Evolutionary conservation across 2,797 vertebrate species (phyloP), one percentile per base, ranked within the genome.

Genomic region (Epinephelus malabaricus): DNA sequence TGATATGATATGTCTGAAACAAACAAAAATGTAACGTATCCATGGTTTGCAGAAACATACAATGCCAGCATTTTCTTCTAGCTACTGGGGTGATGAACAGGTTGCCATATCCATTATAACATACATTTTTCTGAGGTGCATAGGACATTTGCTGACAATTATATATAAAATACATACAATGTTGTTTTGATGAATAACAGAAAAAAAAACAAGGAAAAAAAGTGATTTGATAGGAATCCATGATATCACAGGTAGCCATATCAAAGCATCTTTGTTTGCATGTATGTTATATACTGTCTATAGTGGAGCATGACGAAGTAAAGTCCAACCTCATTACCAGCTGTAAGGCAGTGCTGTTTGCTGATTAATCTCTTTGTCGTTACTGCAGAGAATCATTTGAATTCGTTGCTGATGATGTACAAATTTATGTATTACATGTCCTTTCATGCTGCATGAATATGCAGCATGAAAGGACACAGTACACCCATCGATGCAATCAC

Each of bases 301-400:
- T 11, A 79, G 77, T 61, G 63, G 30, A 70, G 54, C 75, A 34
- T 66, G 27, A 56, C 50, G 6, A 25, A 45, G 18, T 30, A 27
- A 70, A 78, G 34, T 81, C 43, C 66, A 65, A 73, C 58, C 15
- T 69, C 55, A 80, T 86, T 81, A 79, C 15, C n/a, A 23, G 21
- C 43, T 73, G 3, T 71, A 62, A 85, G 86, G 58, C 19, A 5
- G 18, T 34, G 43, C 18, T 73, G 62, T 78, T 51, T 73, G 17
- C 54, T 72, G 61, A 74, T 73, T 38, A 66, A 81, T 67, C 40
- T 67, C 34, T 61, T 53, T 71, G 61, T 70, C 67, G 38, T 62
- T 67, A 58, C 53, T 76, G 56, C 8, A 43, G 15, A 55, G 45
- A 61, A 63, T 69, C 0, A 46, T 79, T 80, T 74, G 66, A 51